phyloP scores from a whole-genome alignment of 2,888 invertebrate genomes.

The Abscondita cerata region DNA sequence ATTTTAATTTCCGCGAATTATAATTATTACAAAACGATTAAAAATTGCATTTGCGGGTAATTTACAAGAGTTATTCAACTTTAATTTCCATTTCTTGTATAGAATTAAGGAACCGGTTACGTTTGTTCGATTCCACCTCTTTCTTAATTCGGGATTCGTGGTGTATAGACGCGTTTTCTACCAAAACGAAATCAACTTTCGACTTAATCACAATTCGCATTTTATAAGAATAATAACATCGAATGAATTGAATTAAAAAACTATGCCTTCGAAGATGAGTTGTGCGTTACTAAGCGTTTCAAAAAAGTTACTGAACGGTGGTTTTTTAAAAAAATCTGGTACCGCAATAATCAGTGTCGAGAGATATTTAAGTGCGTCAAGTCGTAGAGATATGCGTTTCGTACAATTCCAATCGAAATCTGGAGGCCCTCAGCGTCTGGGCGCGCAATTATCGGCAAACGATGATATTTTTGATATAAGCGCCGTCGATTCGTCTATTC shows the following conservation, averaged over 20 bases:
- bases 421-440: conserved; percentile 70
- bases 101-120: conserved; percentile 17
- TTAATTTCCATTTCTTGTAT: not conserved
- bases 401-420: conserved; percentile 71
- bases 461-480: conserved; percentile 73
- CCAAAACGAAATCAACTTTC: not conserved
- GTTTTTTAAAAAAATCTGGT: not conserved
- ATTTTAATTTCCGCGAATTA: no score
- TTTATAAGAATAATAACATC: no score
- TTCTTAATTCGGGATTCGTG: conserved; percentile 14
- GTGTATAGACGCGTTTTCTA: not conserved
- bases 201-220: not conserved
- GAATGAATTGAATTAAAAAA: no score
- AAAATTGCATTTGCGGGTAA: no score
- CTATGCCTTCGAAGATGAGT: conserved; percentile 23
- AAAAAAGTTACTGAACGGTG: conserved; percentile 13
- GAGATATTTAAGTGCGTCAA: conserved; percentile 50
- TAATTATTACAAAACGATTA: no score
- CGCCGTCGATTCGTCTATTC: conserved; percentile 63
- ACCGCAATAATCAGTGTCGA: not conserved
- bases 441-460: conserved; percentile 63
- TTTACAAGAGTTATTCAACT: no score
- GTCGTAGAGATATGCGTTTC: conserved; percentile 66
- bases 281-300: conserved; percentile 14
- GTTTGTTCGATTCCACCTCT: not conserved